These are phyloP conservation scores for Eptesicus fuscus DNA, from an alignment of 2,113 vertebrate species.

Conservation along the genomic window DNA sequence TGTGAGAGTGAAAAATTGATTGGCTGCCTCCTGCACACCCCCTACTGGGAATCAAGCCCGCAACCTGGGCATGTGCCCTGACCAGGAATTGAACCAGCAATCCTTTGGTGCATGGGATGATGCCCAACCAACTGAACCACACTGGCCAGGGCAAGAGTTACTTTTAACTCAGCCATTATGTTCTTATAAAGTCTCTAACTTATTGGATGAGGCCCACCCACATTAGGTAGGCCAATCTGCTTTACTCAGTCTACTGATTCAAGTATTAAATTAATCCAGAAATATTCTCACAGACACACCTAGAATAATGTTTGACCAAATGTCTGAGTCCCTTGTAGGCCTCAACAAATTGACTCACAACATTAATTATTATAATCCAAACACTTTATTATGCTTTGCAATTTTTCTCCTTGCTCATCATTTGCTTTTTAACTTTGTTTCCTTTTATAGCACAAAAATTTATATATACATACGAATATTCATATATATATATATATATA, in stretches of 20 bases:
- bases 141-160: not conserved
- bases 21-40: no score
- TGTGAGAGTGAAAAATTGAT: no score
- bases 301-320: not conserved
- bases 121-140: no score
- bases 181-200: not conserved
- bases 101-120: no score
- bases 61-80: no score
- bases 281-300: not conserved
- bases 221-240: not conserved
- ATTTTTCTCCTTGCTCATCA: not conserved
- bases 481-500: not conserved
- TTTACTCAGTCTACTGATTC: not conserved
- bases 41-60: no score
- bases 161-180: not conserved
- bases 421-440: slow-evolving; percentile 2
- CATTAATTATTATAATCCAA: not conserved
- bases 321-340: not conserved
- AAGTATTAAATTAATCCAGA: not conserved
- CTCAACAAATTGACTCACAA: not conserved
- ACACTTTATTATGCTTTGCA: not conserved
- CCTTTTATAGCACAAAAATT: not conserved
- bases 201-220: not conserved
- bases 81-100: no score
- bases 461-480: not conserved